Percentiles rank a stretch among this genome's conserved stretches.
Evolutionary conservation across 2,888 invertebrate species (phyloP).

Genomic region (Trachelus stipa): DNA sequence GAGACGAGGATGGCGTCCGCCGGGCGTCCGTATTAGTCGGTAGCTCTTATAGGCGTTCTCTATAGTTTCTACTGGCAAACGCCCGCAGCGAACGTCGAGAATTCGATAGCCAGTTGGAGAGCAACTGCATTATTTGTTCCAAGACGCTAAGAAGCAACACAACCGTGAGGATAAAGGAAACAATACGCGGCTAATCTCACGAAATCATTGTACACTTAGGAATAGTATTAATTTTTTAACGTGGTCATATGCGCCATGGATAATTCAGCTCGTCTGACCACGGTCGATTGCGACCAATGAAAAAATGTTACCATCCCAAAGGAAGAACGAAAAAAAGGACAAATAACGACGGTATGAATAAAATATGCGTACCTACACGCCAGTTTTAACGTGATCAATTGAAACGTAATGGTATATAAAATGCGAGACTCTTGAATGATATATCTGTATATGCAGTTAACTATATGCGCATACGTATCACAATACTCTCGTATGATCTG

Average conservation of each 20-base stretch:
- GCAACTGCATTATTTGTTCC: background rate
- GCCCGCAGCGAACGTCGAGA: background rate
- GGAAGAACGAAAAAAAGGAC: background rate
- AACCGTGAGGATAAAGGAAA: background rate
- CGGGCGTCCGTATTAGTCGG: background rate
- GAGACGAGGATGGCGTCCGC: background rate
- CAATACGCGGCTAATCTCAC: background rate
- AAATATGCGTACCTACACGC: background rate
- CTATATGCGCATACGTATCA: background rate
- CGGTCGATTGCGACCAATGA: background rate
- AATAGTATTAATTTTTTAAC: background rate
- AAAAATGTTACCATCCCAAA: background rate
- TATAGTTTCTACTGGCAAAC: background rate
- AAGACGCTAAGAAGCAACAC: background rate
- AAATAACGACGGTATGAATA: background rate
- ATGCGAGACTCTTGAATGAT: background rate
- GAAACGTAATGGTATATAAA: background rate
- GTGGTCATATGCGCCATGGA: background rate
- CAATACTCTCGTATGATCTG: background rate
- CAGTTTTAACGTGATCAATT: background rate
- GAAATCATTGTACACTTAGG: background rate
- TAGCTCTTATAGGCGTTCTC: background rate
- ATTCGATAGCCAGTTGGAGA: background rate
- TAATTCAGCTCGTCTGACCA: background rate
- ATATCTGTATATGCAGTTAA: background rate